Evolutionary conservation across 2,113 vertebrate genomes (phyloP).

Genomic region (Pituophis catenifer): DNA sequence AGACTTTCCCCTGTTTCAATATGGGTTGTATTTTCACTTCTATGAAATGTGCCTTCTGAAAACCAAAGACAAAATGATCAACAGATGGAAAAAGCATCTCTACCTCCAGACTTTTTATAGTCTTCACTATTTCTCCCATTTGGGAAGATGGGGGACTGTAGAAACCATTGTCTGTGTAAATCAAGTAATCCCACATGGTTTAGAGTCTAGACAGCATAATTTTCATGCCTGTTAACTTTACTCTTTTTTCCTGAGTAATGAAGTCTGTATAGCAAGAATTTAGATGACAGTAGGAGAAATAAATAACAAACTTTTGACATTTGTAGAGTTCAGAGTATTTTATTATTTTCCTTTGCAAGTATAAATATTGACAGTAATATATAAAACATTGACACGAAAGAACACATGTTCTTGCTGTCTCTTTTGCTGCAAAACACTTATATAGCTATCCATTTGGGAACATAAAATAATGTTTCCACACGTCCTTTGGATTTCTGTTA

Average conservation of each 20-base stretch:
- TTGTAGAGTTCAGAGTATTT: conserved; percentile 18
- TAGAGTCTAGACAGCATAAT: conserved; percentile 40
- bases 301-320: conserved; percentile 49
- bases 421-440: background rate
- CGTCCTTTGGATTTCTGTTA: background rate
- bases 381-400: background rate
- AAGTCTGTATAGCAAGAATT: conserved; percentile 24
- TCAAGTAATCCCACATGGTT: conserved; percentile 48
- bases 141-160: background rate
- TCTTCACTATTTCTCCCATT: conserved; percentile 23
- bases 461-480: background rate
- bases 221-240: conserved; percentile 35
- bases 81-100: conserved; percentile 32
- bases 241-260: conserved; percentile 49
- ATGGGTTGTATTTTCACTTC: background rate
- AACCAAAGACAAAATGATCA: conserved; percentile 28
- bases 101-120: conserved; percentile 41
- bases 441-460: background rate
- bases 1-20: background rate
- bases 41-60: background rate
- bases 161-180: conserved; percentile 13
- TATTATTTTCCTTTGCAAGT: conserved; percentile 34
- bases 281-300: conserved; percentile 35
- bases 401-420: background rate
- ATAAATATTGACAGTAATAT: conserved; percentile 43